Conservation (phyloP, 1,140 invertebrate species). For the Riptortus pedestris region DNA sequence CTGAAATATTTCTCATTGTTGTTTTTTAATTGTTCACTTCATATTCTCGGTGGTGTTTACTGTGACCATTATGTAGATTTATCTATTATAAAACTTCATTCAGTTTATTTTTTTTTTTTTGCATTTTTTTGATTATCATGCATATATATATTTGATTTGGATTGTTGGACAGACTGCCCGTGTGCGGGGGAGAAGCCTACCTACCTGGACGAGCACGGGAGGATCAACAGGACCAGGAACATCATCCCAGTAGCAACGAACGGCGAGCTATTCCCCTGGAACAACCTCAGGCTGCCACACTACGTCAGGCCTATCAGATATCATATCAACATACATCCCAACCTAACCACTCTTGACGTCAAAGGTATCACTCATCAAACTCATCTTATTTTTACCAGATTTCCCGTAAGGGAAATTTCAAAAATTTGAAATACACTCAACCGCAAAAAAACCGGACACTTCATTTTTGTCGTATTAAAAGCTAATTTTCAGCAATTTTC, state of each 20-base stretch:
- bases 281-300: constrained; percentile 69
- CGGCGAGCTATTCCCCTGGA: constrained; percentile 77
- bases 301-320: constrained; percentile 73
- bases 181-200: constrained; percentile 55
- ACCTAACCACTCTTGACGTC: constrained; percentile 78
- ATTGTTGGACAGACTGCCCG: constrained; percentile 61
- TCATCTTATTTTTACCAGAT: background rate
- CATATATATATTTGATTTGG: too few species aligned
- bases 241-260: constrained; percentile 53
- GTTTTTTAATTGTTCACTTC: too few species aligned
- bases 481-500: too few species aligned
- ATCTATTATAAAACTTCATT: too few species aligned
- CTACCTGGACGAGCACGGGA: constrained; percentile 48
- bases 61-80: too few species aligned
- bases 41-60: too few species aligned
- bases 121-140: too few species aligned
- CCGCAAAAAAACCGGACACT: too few species aligned
- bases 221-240: constrained; percentile 44
- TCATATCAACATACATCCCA: constrained; percentile 83
- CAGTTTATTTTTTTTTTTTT: too few species aligned
- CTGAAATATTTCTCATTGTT: too few species aligned
- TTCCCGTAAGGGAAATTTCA: background rate
- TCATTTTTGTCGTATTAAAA: too few species aligned
- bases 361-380: constrained; percentile 50
- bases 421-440: too few species aligned